Conservation (phyloP, 30 jellyfish, hydroid and myxozoan genomes). For the Aurelia aurita complex sp. Pacific region DNA sequence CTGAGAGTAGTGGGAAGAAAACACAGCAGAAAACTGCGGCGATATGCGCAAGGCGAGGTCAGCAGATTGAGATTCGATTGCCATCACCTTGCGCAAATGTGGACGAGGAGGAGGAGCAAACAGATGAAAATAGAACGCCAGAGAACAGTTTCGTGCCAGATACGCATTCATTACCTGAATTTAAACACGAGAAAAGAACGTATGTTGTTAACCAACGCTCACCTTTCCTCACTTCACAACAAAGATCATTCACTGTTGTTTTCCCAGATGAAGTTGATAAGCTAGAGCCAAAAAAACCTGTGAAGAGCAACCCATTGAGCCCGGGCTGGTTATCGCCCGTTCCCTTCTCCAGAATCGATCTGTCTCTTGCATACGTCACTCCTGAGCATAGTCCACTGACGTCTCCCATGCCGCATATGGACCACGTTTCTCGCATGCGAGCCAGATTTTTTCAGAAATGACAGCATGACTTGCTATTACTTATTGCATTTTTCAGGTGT, state of each 20-base stretch:
- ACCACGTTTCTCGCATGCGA: conserved; percentile 10
- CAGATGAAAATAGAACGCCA: no score
- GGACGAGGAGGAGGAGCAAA: no score
- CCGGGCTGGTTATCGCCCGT: conserved; percentile 77
- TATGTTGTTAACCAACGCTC: conserved; percentile 36
- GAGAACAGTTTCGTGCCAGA: no score
- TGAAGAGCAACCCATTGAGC: conserved; percentile 2
- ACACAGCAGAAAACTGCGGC: neutral
- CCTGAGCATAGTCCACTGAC: conserved; percentile 68
- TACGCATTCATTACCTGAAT: neutral
- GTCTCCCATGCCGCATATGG: conserved; percentile 44
- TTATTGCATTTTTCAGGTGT: no score
- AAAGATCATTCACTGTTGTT: conserved; percentile 29
- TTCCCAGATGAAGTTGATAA: conserved; percentile 62
- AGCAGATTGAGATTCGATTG: conserved; percentile 39
- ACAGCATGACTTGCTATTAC: no score
- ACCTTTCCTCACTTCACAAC: neutral
- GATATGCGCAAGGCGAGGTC: conserved; percentile 31
- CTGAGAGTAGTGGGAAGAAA: neutral
- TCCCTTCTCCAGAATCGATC: conserved; percentile 32
- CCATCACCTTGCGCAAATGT: conserved; percentile 31
- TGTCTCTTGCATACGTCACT: conserved; percentile 47
- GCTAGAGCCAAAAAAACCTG: neutral
- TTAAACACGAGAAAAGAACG: neutral
- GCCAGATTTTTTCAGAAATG: no score